phyloP scores from a whole-genome alignment of 1,140 invertebrate species.

The Tenebrio molitor region DNA sequence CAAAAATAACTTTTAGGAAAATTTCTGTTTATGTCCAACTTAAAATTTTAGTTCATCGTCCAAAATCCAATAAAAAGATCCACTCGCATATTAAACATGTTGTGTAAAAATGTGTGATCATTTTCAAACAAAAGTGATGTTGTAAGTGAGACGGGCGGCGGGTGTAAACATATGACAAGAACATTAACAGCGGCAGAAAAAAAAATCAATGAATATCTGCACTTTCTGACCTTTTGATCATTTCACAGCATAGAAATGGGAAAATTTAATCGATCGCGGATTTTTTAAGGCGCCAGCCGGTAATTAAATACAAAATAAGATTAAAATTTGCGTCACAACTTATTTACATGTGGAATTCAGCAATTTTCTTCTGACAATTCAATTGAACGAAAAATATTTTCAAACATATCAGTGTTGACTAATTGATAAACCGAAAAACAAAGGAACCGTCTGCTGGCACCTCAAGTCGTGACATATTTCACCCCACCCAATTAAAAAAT shows the following conservation, averaged over 20 bases:
- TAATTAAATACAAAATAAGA: slow-evolving; percentile 39
- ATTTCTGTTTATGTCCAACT: neutral
- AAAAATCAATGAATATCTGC: neutral
- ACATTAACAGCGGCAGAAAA: slow-evolving; percentile 6
- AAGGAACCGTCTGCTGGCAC: neutral
- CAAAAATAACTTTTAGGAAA: slow-evolving; percentile 18
- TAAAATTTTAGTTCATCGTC: slow-evolving; percentile 26
- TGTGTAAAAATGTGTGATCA: no score
- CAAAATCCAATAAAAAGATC: slow-evolving; percentile 26
- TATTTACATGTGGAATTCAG: slow-evolving; percentile 17
- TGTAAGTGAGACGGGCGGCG: no score
- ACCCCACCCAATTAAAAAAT: neutral
- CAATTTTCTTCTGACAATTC: slow-evolving; percentile 9
- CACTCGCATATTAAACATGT: slow-evolving; percentile 1
- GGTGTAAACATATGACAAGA: neutral
- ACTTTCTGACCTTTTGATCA: no score
- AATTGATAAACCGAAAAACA: slow-evolving; percentile 27
- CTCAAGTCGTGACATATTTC: neutral
- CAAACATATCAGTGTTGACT: slow-evolving; percentile 19
- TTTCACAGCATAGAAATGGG: neutral
- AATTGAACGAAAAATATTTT: slow-evolving; percentile 40
- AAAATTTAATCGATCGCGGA: neutral
- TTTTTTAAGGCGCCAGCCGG: slow-evolving; percentile 38
- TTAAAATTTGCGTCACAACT: slow-evolving; percentile 38
- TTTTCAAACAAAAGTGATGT: no score